Base-by-base conservation (phyloP, 1,140 invertebrate genomes). In the Drosophila saltans region DNA sequence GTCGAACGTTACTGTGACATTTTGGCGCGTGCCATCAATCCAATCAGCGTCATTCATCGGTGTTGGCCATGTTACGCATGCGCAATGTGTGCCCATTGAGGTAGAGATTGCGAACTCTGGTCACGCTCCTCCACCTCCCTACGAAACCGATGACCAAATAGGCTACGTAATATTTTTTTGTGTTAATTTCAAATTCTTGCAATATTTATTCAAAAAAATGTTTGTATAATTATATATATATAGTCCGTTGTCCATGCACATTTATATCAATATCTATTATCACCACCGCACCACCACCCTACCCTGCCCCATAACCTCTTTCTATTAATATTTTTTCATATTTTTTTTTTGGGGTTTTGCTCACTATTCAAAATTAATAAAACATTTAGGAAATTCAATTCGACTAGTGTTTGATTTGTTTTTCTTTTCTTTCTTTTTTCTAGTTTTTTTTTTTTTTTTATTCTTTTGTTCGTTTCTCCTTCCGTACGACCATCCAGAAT, bases 11-110 rank as follows among this genome's bases (percentile, higher is more conserved):
- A 30, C 28, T 41, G 41, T 60, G 57, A 48, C 48, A 65, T n/a
- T 74, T 74, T 70, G 82, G 82, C 82, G 85, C 83, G 82, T 85
- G 82, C 79, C 79, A 45, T 55, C 66, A 62, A 60, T 30, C 45
- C 57, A 33, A 62, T 72, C 69, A 75, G 36, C 33, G 57, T 66
- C 70, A 43, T 33, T 60, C 70, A 64, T 66, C n/a, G 16, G 52
- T 64, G 33, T 58, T 28, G 30, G 30, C 21, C 24, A 11, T 39
- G 26, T 16, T 26, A 61, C 74, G 74, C 59, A 76, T 75, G 60
- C 74, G 74, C 60, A 76, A 76, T 70, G 28, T 61, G 33, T 3
- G 28, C 24, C 9, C 3, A 5, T 5, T 36, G 33, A 36, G 33
- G 33, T 2, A 8, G 1, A 28, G 11, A 59, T 76, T 45, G 10